Base-by-base conservation (phyloP, 2,797 vertebrate species). In the Silurus aristotelis region DNA sequence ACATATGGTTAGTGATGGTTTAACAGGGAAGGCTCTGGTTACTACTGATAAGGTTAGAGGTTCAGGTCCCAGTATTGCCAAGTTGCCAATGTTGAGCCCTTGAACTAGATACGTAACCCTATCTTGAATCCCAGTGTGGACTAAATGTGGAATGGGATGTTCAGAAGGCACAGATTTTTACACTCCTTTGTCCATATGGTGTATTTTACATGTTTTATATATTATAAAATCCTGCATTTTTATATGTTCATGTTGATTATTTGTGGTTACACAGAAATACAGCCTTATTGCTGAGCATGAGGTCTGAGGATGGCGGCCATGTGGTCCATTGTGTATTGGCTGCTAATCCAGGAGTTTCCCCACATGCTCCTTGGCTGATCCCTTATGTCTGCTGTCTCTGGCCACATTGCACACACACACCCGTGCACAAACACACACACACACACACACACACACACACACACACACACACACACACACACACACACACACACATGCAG, bases 331-430 rank as follows among this genome's bases (percentile, higher is more conserved):
- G 89, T 91, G 92, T 87, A 64, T 86, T 88, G 89, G 61, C 88
- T 89, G 90, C 52, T 93, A 94, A 94, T 93, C 93, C 92, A 68
- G 81, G 90, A 88, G 91, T 87, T 90, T 91, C 92, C 92, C 91
- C 91, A 94, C 92, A 95, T 93, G 93, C 93, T 78, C 19, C 56
- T 20, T 93, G 2, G 91, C 90, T 90, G 86, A 92, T 91, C 91
- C 91, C 92, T 94, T 93, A 92, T 94, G 92, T 94, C 90, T 93
- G 90, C 89, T 92, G 93, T 92, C 87, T 92, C 88, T 89, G 88
- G 87, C 87, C 86, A 87, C 60, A 76, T 55, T 17, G 22, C 3
- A 48, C 43, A 9, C 77, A 77, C 55, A 77, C 55, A 77, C 55
- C 56, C 73, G 20, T 25, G 58, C 73, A 76, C 73, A 76, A 48